Conservation (phyloP, 1,140 invertebrate genomes). For the Medauroidea extradentata region DNA sequence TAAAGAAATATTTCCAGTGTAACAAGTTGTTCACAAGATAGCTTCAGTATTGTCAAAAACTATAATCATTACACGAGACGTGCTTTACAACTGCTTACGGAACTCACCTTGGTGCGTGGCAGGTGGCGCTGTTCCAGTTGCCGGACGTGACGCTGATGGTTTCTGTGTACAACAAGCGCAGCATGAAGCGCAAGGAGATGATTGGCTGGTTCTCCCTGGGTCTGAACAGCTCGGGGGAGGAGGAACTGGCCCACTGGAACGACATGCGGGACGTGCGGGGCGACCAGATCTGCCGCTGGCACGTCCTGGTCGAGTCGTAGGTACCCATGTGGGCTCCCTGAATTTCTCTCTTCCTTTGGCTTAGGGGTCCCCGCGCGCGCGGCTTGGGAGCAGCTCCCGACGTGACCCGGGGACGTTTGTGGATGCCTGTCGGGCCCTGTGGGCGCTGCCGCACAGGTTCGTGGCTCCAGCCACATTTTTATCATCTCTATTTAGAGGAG, state of each 20-base stretch:
- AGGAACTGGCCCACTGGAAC: slow-evolving; percentile 90
- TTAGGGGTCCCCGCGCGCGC: not conserved
- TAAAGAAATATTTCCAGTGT: too few species aligned
- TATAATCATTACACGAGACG: too few species aligned
- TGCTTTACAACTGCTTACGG: too few species aligned
- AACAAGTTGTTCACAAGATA: too few species aligned
- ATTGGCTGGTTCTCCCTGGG: slow-evolving; percentile 94
- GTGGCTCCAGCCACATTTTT: too few species aligned
- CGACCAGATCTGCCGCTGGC: slow-evolving; percentile 70
- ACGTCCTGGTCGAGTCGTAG: slow-evolving; percentile 55
- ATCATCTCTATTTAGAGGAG: too few species aligned
- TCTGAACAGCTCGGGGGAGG: slow-evolving; percentile 84
- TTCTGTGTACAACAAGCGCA: slow-evolving; percentile 85
- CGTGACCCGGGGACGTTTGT: not conserved
- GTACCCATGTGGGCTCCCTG: not conserved
- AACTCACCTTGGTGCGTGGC: slow-evolving; percentile 1
- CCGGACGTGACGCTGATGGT: slow-evolving; percentile 93
- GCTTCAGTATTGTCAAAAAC: too few species aligned
- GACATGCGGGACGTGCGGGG: slow-evolving; percentile 75
- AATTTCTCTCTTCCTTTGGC: not conserved
- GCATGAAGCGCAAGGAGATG: slow-evolving; percentile 94
- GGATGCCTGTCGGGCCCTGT: not conserved
- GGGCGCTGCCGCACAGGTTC: too few species aligned
- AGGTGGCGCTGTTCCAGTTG: slow-evolving; percentile 91
- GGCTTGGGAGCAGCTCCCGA: not conserved